Evolutionary conservation across 1,140 invertebrate genomes (phyloP).

Genomic region (Nymphalis io): DNA sequence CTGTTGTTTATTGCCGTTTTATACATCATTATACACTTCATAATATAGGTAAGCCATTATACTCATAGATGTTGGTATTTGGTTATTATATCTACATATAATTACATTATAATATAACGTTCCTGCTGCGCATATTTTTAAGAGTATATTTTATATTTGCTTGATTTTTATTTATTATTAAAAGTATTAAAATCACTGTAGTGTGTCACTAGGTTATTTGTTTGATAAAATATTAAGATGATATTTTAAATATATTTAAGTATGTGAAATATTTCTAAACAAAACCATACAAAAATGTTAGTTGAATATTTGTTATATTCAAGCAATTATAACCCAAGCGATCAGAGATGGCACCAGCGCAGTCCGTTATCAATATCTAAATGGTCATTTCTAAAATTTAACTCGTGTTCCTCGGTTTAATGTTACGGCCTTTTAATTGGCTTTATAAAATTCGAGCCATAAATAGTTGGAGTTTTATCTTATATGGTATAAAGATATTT

Average conservation of each 20-base stretch:
- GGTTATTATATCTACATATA: too few species aligned
- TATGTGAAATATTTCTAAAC: background rate
- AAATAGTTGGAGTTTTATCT: slow-evolving; percentile 39
- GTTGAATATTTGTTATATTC: background rate
- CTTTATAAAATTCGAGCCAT: slow-evolving; percentile 45
- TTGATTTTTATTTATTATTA: too few species aligned
- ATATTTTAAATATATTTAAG: background rate
- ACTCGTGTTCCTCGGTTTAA: slow-evolving; percentile 43
- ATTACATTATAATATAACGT: too few species aligned
- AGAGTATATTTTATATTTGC: too few species aligned
- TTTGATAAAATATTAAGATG: too few species aligned
- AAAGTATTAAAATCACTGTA: too few species aligned
- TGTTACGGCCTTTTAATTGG: slow-evolving; percentile 51
- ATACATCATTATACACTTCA: too few species aligned
- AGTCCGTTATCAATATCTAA: slow-evolving; percentile 54
- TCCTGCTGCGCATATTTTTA: too few species aligned
- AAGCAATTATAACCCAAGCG: background rate
- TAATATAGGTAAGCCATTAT: too few species aligned
- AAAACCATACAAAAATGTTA: background rate
- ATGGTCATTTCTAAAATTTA: slow-evolving; percentile 51
- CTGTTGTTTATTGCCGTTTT: too few species aligned
- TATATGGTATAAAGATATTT: slow-evolving; percentile 13
- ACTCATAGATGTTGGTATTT: too few species aligned
- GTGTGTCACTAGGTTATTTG: too few species aligned
- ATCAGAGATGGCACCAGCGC: slow-evolving; percentile 22